Conservation (phyloP, 2,113 vertebrate species). For the Scomber scombrus region DNA sequence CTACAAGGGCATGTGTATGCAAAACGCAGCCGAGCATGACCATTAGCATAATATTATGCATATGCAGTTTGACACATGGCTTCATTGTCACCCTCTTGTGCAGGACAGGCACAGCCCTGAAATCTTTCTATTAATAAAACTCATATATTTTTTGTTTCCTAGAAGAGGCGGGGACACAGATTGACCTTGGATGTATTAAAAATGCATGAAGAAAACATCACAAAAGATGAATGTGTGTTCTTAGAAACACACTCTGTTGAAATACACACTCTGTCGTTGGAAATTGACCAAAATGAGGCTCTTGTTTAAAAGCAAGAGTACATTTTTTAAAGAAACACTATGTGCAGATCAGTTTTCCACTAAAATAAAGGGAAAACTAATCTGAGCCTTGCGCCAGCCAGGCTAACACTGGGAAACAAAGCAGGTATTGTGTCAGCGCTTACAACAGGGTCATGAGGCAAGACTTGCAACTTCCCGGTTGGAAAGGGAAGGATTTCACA, state of each 20-base stretch:
- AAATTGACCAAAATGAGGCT: constrained; percentile 9
- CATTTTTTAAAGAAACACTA: constrained; percentile 29
- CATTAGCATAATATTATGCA: constrained; percentile 63
- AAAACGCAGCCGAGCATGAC: constrained; percentile 50
- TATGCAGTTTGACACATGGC: constrained; percentile 45
- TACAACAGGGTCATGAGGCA: constrained; percentile 65
- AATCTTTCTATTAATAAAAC: not conserved
- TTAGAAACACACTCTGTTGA: not conserved
- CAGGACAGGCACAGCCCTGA: not conserved
- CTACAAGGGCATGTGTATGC: constrained; percentile 48
- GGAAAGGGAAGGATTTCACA: constrained; percentile 60
- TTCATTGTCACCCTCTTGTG: constrained; percentile 17
- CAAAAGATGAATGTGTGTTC: constrained; percentile 4
- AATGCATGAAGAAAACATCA: constrained; percentile 16
- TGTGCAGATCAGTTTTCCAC: constrained; percentile 45
- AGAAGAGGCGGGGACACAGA: not conserved
- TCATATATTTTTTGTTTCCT: not conserved
- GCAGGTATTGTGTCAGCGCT: constrained; percentile 69
- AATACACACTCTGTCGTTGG: not conserved
- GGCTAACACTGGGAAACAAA: constrained; percentile 71
- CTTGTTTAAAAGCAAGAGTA: not conserved
- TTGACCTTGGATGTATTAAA: constrained; percentile 30
- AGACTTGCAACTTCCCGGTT: constrained; percentile 58
- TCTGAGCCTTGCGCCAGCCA: constrained; percentile 53
- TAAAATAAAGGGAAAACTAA: constrained; percentile 57